These are phyloP conservation scores for Macropodus opercularis DNA, from an alignment of 2,797 vertebrate species.

Conservation along the genomic window DNA sequence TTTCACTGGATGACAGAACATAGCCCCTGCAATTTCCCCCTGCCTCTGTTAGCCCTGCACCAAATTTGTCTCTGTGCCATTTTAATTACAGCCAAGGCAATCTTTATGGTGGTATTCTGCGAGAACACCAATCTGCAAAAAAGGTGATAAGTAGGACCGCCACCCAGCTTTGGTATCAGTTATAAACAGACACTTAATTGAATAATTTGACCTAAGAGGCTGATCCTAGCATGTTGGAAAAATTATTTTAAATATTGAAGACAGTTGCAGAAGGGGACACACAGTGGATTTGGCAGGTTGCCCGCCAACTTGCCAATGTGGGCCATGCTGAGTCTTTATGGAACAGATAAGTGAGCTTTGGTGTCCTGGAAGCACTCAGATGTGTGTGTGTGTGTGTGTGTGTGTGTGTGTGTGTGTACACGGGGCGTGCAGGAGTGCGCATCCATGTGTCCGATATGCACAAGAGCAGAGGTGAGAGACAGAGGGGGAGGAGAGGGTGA, in stretches of 20 bases:
- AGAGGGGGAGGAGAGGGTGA: constrained; percentile 39
- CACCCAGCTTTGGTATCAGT: constrained; percentile 87
- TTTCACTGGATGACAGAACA: constrained; percentile 74
- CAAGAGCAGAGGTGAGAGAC: background rate
- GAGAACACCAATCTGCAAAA: constrained; percentile 88
- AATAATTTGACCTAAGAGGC: constrained; percentile 90
- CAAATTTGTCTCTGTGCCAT: constrained; percentile 89
- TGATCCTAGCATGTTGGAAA: constrained; percentile 82
- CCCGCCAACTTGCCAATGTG: constrained; percentile 77
- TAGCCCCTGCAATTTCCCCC: constrained; percentile 65
- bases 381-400: constrained; percentile 55
- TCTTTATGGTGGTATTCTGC: constrained; percentile 87
- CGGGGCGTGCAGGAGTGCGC: constrained; percentile 56
- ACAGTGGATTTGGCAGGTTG: constrained; percentile 75
- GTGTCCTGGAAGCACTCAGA: constrained; percentile 75
- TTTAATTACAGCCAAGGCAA: constrained; percentile 88
- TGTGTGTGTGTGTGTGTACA: constrained; percentile 35
- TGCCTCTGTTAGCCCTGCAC: constrained; percentile 76
- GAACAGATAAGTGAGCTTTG: constrained; percentile 81
- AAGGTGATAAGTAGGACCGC: constrained; percentile 87
- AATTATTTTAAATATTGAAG: constrained; percentile 81
- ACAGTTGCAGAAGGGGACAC: constrained; percentile 76
- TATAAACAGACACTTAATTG: constrained; percentile 91
- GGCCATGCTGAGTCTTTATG: constrained; percentile 76
- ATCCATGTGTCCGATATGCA: constrained; percentile 64